phyloP scores from a whole-genome alignment of 1,140 invertebrate genomes.

The Diprion similis region DNA sequence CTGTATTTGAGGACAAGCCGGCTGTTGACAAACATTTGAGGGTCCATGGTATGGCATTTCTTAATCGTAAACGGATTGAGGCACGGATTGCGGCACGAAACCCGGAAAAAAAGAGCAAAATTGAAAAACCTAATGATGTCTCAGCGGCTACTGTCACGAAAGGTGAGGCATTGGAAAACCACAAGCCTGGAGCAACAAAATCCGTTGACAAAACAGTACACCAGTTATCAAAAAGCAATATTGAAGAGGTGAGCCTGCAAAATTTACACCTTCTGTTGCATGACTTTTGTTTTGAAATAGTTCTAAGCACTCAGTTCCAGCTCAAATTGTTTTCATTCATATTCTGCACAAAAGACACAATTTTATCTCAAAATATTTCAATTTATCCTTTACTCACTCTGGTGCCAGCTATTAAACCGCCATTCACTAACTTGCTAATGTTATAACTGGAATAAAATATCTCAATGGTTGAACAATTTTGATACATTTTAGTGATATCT shows the following conservation, averaged over 20 bases:
- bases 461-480: too few species aligned
- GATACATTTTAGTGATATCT: too few species aligned
- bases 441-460: too few species aligned
- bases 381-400: too few species aligned
- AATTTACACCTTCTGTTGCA: neutral
- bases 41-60: constrained; percentile 73
- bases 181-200: neutral
- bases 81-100: constrained; percentile 46
- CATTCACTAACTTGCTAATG: too few species aligned
- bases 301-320: too few species aligned
- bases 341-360: too few species aligned
- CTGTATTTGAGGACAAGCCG: constrained; percentile 63
- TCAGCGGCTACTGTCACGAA: neutral
- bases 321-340: too few species aligned
- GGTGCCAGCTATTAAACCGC: too few species aligned
- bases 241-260: neutral
- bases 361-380: too few species aligned
- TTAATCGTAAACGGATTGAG: constrained; percentile 56
- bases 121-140: neutral
- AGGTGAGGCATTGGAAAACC: neutral
- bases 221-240: neutral
- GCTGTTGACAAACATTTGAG: constrained; percentile 68
- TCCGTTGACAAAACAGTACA: neutral
- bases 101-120: constrained; percentile 33
- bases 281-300: too few species aligned